Evolutionary conservation across 2,113 vertebrate genomes (phyloP), one percentile per base, ranked within the genome.

Genomic region (Apeltes quadracus): DNA sequence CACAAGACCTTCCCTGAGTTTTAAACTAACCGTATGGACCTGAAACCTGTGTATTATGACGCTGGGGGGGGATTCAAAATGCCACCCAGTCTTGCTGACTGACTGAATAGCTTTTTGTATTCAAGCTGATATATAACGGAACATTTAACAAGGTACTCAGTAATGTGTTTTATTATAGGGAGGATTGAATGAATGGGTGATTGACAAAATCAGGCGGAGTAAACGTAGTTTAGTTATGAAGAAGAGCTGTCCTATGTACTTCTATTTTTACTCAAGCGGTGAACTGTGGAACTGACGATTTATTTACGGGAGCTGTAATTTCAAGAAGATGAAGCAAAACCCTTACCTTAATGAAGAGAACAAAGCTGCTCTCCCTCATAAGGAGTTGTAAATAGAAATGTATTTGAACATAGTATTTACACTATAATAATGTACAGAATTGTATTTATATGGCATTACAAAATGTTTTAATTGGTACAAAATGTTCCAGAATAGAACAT

Each of bases 401-500:
- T 93, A 89, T 92, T 88, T 90, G 92, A 95, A 94, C 92, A 93
- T 96, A 90, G 85, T 94, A 93, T 96, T 96, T 95, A 90, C 92
- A 92, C 88, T 95, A 94, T 94, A 95, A 95, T 93, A 93, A 93
- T 97, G 96, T 98, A 96, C 95, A 96, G 93, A 95, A 93, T 92
- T 97, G 96, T 99, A 98, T 97, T 98, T 99, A 98, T 97, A 95
- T 92, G 92, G 91, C 93, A 93, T 94, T 92, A 91, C 92, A 90
- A 91, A 91, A 91, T 95, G 95, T 97, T 96, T 95, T 95, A 95
- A 95, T 95, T 95, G 95, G 94, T 96, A 96, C 95, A 95, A 92
- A 89, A 94, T 96, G 94, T 97, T 94, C 95, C 95, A 96, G 95
- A 97, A 96, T 96, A 97, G 93, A 95, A 90, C 88, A 92, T 96